Percentiles rank a stretch among this genome's conserved stretches.
These are phyloP conservation scores for Ostrea denselamellosa DNA, from an alignment of 1,140 invertebrate species.

Conservation along the genomic window DNA sequence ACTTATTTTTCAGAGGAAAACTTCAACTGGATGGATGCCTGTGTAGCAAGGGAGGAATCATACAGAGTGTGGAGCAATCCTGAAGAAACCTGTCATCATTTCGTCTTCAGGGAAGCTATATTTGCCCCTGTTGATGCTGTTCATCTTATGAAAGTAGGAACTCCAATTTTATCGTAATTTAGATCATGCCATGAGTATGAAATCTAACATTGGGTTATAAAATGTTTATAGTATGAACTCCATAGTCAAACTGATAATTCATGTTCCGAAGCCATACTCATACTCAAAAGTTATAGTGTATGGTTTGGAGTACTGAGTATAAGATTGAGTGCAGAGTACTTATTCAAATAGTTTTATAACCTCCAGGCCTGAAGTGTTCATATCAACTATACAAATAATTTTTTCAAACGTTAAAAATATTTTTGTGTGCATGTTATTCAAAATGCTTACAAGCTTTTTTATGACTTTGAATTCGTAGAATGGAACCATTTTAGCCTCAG, in stretches of 20 bases:
- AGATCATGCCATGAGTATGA: background rate
- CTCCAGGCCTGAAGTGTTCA: too few species aligned
- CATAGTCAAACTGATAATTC: too few species aligned
- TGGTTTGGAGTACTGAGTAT: too few species aligned
- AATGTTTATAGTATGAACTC: too few species aligned
- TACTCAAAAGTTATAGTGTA: too few species aligned
- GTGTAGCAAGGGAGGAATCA: conserved; percentile 72
- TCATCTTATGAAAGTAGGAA: conserved; percentile 71
- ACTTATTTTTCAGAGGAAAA: conserved; percentile 60
- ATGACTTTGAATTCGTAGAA: conserved; percentile 58
- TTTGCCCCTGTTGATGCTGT: conserved; percentile 73
- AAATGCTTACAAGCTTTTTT: background rate
- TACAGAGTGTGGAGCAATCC: conserved; percentile 66
- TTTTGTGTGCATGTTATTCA: background rate
- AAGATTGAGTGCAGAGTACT: too few species aligned
- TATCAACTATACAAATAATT: background rate
- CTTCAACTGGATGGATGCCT: conserved; percentile 73
- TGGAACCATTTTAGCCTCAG: conserved; percentile 65
- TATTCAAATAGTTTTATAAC: too few species aligned
- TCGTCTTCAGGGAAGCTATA: conserved; percentile 61
- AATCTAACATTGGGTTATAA: too few species aligned
- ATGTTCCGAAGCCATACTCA: too few species aligned
- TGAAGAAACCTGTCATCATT: conserved; percentile 59
- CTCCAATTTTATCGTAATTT: background rate
- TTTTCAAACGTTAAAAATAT: background rate